These are phyloP conservation scores for Protomyctophum bolini DNA, from an alignment of 2,113 vertebrate genomes.

Conservation along the genomic window DNA sequence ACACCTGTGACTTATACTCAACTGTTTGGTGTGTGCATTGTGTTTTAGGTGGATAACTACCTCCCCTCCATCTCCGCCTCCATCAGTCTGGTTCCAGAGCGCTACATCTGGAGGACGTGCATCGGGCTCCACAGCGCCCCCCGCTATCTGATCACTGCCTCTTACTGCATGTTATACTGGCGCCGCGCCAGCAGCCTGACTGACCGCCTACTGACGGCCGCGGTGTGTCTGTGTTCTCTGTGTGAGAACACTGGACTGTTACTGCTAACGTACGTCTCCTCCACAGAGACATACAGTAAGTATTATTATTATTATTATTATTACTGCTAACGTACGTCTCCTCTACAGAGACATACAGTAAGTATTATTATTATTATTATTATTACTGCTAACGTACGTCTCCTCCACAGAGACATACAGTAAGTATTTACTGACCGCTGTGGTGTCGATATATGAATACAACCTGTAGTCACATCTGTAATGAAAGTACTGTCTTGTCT, in stretches of 20 bases:
- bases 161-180: constrained; percentile 90
- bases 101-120: constrained; percentile 93
- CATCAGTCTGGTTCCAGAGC: constrained; percentile 88
- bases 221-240: constrained; percentile 81
- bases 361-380: not conserved
- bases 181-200: constrained; percentile 59
- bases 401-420: not conserved
- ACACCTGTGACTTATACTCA: too few species aligned
- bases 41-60: constrained; percentile 89
- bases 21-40: not conserved
- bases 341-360: not conserved
- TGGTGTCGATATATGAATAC: too few species aligned
- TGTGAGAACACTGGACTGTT: constrained; percentile 87
- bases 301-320: not conserved
- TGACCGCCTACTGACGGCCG: constrained; percentile 77
- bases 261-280: constrained; percentile 91
- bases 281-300: constrained; percentile 89
- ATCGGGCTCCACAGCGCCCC: constrained; percentile 92
- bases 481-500: too few species aligned
- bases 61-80: constrained; percentile 94
- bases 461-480: too few species aligned
- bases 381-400: too few species aligned
- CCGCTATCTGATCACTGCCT: constrained; percentile 82
- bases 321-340: not conserved
- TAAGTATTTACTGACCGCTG: too few species aligned